Evolutionary conservation across 2,888 invertebrate genomes (phyloP).

Genomic region (Malthinus seriepunctatus): DNA sequence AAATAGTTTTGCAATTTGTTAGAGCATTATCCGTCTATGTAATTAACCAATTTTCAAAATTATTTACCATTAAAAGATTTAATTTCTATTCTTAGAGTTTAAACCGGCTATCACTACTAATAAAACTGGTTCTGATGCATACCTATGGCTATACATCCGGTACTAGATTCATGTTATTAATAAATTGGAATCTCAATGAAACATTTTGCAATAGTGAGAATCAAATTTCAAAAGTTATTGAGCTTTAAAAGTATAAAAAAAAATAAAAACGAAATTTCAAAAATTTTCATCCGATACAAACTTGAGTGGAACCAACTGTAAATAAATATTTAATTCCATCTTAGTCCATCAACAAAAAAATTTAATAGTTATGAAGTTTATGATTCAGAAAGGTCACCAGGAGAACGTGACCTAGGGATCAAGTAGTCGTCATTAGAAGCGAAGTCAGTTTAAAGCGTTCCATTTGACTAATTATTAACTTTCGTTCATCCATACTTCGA

Average conservation of each 20-base stretch:
- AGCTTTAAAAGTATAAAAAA: not conserved
- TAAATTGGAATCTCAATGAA: not conserved
- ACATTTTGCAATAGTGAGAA: not conserved
- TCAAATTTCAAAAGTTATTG: not conserved
- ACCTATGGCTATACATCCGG: slow-evolving; percentile 13
- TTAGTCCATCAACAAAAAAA: too few species aligned
- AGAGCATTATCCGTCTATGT: not conserved
- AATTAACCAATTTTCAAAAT: slow-evolving; percentile 2
- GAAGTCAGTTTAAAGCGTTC: slow-evolving; percentile 23
- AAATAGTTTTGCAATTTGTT: too few species aligned
- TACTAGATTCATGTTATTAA: slow-evolving; percentile 3
- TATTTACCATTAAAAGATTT: slow-evolving; percentile 5
- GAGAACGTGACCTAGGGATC: slow-evolving; percentile 46
- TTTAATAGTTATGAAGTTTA: slow-evolving; percentile 4
- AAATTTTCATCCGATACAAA: not conserved
- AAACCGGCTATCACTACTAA: slow-evolving; percentile 17
- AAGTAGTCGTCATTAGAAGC: slow-evolving; percentile 46
- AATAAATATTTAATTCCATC: too few species aligned
- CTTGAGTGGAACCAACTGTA: slow-evolving; percentile 16
- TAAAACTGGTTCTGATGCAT: slow-evolving; percentile 17
- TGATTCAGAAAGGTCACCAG: slow-evolving; percentile 45
- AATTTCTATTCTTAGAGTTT: slow-evolving; percentile 9
- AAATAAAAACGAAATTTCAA: not conserved
- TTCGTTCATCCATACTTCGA: slow-evolving; percentile 25
- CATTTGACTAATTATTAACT: slow-evolving; percentile 33